These are phyloP conservation scores for Apocheima hispidaria DNA, from an alignment of 2,888 invertebrate genomes.

Conservation along the genomic window DNA sequence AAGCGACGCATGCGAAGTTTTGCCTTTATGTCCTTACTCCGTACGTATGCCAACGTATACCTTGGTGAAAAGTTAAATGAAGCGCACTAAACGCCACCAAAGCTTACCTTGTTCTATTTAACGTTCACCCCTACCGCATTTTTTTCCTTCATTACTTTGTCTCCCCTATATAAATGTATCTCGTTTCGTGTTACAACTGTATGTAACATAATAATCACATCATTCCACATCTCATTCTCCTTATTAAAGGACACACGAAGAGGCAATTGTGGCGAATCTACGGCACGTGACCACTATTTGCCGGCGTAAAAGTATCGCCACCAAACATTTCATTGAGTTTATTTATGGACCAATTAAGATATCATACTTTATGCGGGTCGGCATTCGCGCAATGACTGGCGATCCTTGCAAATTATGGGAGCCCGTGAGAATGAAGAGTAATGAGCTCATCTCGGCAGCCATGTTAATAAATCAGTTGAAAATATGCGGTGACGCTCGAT, in stretches of 20 bases:
- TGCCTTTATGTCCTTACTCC: constrained; percentile 14
- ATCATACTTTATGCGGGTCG: constrained; percentile 76
- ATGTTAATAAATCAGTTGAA: constrained; percentile 10
- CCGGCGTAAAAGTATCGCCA: constrained; percentile 72
- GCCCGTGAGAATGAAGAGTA: constrained; percentile 37
- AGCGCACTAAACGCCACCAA: constrained; percentile 6
- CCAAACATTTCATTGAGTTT: constrained; percentile 70
- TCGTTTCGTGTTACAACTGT: constrained; percentile 60
- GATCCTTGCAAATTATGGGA: constrained; percentile 42
- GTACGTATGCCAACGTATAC: background rate
- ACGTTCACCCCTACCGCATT: constrained; percentile 23
- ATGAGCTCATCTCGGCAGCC: constrained; percentile 26
- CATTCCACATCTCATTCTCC: constrained; percentile 67
- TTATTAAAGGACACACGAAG: constrained; percentile 66
- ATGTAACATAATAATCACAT: constrained; percentile 79
- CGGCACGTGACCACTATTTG: constrained; percentile 83
- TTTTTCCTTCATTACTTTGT: constrained; percentile 24
- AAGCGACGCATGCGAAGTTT: constrained; percentile 3
- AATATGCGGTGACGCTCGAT: constrained; percentile 10
- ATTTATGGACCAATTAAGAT: constrained; percentile 81
- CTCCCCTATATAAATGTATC: constrained; percentile 46
- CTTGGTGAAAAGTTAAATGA: background rate
- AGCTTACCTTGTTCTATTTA: constrained; percentile 11
- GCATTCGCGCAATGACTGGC: constrained; percentile 39
- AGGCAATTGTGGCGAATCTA: constrained; percentile 78